phyloP scores from a whole-genome alignment of 35 echinoderm and acorn worm species.

The Hemicentrotus pulcherrimus region DNA sequence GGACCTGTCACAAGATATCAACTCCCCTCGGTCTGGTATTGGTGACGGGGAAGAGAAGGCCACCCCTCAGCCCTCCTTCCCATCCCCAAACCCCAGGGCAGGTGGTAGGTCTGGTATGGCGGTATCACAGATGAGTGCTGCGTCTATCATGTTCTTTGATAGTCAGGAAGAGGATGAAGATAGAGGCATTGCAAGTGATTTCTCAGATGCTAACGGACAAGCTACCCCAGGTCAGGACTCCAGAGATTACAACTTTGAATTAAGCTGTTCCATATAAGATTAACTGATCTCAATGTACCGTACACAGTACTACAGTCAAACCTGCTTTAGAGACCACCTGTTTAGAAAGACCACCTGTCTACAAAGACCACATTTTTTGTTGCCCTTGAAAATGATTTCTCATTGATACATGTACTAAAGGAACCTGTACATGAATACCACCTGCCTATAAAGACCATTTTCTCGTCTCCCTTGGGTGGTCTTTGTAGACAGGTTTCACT shows the following conservation, averaged over 20 bases:
- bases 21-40: conserved; percentile 32
- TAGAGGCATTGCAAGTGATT: conserved; percentile 10
- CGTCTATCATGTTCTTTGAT: conserved; percentile 34
- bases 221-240: not conserved
- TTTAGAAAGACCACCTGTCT: too few species aligned
- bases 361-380: too few species aligned
- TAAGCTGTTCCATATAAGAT: too few species aligned
- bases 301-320: too few species aligned
- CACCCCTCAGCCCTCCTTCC: not conserved
- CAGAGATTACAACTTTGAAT: not conserved
- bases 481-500: too few species aligned
- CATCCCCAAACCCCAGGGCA: not conserved
- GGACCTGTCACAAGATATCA: conserved; percentile 6
- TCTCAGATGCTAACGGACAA: not conserved
- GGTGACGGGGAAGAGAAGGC: conserved; percentile 34
- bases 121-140: conserved; percentile 41
- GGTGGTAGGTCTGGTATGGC: not conserved
- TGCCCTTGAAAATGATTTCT: too few species aligned
- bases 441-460: too few species aligned
- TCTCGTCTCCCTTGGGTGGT: too few species aligned
- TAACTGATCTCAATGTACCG: too few species aligned
- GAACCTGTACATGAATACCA: too few species aligned
- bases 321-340: too few species aligned
- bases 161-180: conserved; percentile 2
- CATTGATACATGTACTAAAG: too few species aligned